These are phyloP conservation scores for Ammodytes dubius DNA, from an alignment of 2,113 vertebrate species.

Conservation along the genomic window DNA sequence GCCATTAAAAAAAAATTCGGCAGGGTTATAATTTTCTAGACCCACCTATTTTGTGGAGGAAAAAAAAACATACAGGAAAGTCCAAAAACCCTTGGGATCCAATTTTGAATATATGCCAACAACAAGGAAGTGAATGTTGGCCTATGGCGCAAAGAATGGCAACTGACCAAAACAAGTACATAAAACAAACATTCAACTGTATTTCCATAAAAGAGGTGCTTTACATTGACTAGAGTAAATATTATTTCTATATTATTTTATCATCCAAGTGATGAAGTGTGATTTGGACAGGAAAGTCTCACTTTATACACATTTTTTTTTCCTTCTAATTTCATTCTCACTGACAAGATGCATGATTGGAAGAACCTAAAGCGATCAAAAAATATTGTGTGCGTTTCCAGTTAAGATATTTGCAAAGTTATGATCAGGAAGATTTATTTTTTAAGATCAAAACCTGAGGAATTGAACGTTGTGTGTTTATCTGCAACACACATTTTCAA, in stretches of 20 bases:
- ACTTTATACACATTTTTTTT: constrained; percentile 62
- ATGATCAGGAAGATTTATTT: constrained; percentile 43
- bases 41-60: constrained; percentile 61
- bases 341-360: constrained; percentile 46
- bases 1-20: constrained; percentile 81
- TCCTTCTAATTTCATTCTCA: constrained; percentile 57
- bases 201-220: constrained; percentile 75
- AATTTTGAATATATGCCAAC: constrained; percentile 79
- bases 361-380: constrained; percentile 31
- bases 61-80: constrained; percentile 72
- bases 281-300: constrained; percentile 72
- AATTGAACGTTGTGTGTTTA: neutral
- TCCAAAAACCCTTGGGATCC: constrained; percentile 71
- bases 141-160: constrained; percentile 81
- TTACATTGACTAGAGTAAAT: constrained; percentile 75
- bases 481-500: constrained; percentile 4
- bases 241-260: constrained; percentile 80
- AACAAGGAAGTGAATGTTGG: constrained; percentile 85
- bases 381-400: constrained; percentile 38
- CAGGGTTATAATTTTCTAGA: constrained; percentile 77
- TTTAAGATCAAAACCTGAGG: constrained; percentile 36
- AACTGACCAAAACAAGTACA: constrained; percentile 83
- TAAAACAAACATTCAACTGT: constrained; percentile 79
- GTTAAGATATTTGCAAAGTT: constrained; percentile 33
- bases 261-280: constrained; percentile 80